phyloP scores from a whole-genome alignment of 2,113 vertebrate genomes.

The Plestiodon gilberti region DNA sequence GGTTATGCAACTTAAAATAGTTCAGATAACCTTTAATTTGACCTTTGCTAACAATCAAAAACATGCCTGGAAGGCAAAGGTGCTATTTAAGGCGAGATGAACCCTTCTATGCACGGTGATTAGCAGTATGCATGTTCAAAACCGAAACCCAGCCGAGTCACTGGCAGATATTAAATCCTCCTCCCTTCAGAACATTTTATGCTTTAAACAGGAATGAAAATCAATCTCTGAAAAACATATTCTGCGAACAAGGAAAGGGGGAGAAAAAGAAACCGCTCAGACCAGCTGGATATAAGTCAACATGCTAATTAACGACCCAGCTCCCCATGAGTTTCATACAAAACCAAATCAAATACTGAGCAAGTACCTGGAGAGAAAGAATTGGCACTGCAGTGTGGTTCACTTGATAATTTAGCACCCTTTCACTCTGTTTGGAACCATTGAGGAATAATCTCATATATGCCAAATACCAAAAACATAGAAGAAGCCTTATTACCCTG shows the following conservation, averaged over 20 bases:
- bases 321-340: neutral
- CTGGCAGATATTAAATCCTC: constrained; percentile 42
- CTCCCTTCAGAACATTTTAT: constrained; percentile 21
- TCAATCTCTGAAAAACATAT: constrained; percentile 13
- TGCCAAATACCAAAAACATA: neutral
- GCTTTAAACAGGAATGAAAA: constrained; percentile 43
- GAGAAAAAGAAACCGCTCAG: neutral
- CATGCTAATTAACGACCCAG: neutral
- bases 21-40: constrained; percentile 57
- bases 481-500: neutral
- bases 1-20: constrained; percentile 47
- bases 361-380: neutral
- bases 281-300: constrained; percentile 4
- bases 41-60: constrained; percentile 52
- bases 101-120: neutral
- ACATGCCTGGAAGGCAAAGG: constrained; percentile 37
- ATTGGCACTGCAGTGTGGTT: neutral
- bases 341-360: neutral
- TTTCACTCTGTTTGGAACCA: neutral
- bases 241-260: neutral
- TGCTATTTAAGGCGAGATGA: constrained; percentile 39
- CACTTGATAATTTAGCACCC: neutral
- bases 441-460: too few relatives aligned
- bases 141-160: constrained; percentile 7
- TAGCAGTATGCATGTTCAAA: constrained; percentile 47